phyloP scores from a whole-genome alignment of 2,888 invertebrate genomes.

The Exocentrus adspersus region DNA sequence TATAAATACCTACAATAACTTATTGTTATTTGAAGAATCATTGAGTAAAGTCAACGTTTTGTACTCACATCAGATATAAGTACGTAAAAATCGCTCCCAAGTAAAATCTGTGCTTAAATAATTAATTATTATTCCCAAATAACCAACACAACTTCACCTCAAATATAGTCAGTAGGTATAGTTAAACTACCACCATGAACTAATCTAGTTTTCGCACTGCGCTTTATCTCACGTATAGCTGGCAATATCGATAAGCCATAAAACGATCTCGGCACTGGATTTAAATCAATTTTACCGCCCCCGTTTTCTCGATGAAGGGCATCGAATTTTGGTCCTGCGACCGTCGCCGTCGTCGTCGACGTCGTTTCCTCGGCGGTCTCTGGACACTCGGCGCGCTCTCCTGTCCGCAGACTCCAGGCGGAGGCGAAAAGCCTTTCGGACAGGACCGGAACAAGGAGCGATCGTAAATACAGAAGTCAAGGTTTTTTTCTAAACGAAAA shows the following conservation, averaged over 20 bases:
- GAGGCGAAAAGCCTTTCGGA: not conserved
- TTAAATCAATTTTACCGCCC: conserved; percentile 15
- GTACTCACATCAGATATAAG: not conserved
- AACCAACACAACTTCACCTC: not conserved
- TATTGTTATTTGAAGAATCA: too few relatives aligned
- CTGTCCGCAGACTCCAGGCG: conserved; percentile 15
- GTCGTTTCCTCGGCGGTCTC: conserved; percentile 11
- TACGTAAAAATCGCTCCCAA: not conserved
- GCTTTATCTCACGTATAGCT: not conserved
- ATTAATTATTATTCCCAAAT: too few relatives aligned
- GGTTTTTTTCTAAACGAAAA: too few relatives aligned
- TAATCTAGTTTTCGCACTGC: not conserved
- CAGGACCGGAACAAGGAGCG: too few relatives aligned
- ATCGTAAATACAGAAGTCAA: too few relatives aligned
- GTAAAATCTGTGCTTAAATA: not conserved
- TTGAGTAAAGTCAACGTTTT: too few relatives aligned
- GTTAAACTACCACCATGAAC: not conserved
- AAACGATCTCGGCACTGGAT: not conserved
- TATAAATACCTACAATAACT: too few relatives aligned
- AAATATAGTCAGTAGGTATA: not conserved
- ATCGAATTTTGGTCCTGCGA: conserved; percentile 12
- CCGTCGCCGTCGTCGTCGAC: not conserved
- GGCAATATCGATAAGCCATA: not conserved
- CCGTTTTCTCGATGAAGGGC: not conserved
- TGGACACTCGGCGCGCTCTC: conserved; percentile 11